phyloP scores from a whole-genome alignment of 2,888 invertebrate species.

The Gortyna flavago region DNA sequence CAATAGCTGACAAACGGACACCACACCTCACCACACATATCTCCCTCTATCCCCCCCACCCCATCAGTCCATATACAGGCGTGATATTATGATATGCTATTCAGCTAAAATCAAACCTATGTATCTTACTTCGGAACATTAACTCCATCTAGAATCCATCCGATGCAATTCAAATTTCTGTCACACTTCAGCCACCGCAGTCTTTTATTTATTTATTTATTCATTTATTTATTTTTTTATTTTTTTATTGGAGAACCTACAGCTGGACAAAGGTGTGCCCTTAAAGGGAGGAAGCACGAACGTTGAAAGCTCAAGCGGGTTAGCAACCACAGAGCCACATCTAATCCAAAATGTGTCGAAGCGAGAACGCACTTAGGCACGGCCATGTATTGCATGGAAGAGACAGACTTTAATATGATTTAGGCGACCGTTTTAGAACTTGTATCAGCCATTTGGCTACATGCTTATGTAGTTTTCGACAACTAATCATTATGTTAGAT shows the following conservation, averaged over 20 bases:
- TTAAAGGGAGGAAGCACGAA: slow-evolving; percentile 10
- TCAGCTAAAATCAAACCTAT: neutral
- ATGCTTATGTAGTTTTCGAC: neutral
- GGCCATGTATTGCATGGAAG: neutral
- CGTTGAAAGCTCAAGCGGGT: slow-evolving; percentile 12
- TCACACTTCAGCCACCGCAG: neutral
- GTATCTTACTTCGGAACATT: too few species aligned
- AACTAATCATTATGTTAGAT: neutral
- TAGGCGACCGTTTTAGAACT: neutral
- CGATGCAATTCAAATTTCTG: slow-evolving; percentile 10
- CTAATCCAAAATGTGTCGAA: slow-evolving; percentile 20
- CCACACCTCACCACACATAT: neutral
- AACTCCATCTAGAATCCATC: neutral
- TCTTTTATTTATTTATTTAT: too few species aligned
- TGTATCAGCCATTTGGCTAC: neutral
- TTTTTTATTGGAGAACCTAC: too few species aligned
- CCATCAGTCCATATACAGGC: neutral
- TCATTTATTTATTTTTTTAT: too few species aligned
- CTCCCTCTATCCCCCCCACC: too few species aligned
- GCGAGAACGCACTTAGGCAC: neutral
- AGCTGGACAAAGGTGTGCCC: neutral
- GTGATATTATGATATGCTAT: too few species aligned
- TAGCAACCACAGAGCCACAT: slow-evolving; percentile 5
- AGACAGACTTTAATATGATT: neutral
- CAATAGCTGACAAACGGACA: neutral